Evolutionary conservation across 2,113 vertebrate species (phyloP), one percentile per base, ranked within the genome.

Genomic region (Calyptommatus sinebrachiatus): DNA sequence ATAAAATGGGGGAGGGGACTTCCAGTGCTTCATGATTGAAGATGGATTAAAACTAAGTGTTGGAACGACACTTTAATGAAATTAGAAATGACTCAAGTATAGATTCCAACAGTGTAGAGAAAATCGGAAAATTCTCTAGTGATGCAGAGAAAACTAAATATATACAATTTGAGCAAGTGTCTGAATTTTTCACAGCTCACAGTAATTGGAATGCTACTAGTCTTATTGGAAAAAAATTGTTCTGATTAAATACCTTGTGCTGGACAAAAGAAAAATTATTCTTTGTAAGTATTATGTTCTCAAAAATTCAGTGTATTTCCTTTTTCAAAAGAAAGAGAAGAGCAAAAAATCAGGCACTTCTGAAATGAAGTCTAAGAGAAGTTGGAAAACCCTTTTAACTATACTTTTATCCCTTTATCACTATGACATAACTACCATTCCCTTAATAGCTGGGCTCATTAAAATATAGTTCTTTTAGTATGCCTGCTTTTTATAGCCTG

Each of bases 71-170:
- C 35, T 41, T 41, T 41, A 41, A 41, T 41, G 35, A 41, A 66
- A 65, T 66, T 45, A 78, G 53, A 78, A 46, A 78, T 18, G 22
- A 60, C 41, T 70, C 31, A 70, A 68, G 53, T 14, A 69, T 72
- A 45, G n/a, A 16, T 21, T 21, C 75, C 20, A 41, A 41, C 35
- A 41, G 35, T 41, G 35, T 41, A 41, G 35, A 41, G 35, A 41
- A 41, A 41, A 41, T 41, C 35, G 35, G 35, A 41, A 41, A 41
- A 41, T 41, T 41, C 35, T 41, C 35, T 61, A 29, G 61, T 41
- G 26, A 5, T 61, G 53, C 5, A 57, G 8, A 28, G 26, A 62
- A 46, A 69, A 81, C 21, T 18, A 57, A 57, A 57, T 18, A 57
- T 14, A 57, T 57, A 16, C 14, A 18, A 20, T 57, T 57, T 18